Base-by-base conservation (phyloP, 2,888 invertebrate species). In the Parnassius apollo region DNA sequence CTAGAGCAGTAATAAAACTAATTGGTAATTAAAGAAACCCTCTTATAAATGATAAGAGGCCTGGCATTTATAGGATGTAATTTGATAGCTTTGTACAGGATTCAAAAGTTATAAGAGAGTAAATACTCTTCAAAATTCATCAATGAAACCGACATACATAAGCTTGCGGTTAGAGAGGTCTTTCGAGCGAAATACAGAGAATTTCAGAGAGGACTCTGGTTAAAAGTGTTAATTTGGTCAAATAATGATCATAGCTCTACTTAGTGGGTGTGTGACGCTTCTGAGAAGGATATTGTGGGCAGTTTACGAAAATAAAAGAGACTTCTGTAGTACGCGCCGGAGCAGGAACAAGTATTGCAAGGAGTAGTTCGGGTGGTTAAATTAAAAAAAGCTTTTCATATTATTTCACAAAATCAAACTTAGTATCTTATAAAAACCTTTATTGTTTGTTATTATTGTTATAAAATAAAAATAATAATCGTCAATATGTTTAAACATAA, bases 141-240 rank as follows among this genome's bases (percentile, higher is more conserved):
- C 44, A 50, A 56, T 45, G 55, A n/a, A 11, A 59, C 7, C 52
- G 59, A n/a, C 45, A 51, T 13, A 49, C 49, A 49, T n/a, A 8
- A 49, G 46, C n/a, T 46, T 12, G 3, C 4, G 46, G 12, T 12
- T 13, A 49, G 49, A 49, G 9, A 49, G 13, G 49, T 44, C 45
- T 59, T 61, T 57, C 13, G 52, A 57, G 52, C 46, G 48, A 57
- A 57, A 61, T 64, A 64, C 61, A 64, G 62, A 56, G 68, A 70
- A 72, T 70, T 69, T 68, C 66, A 66, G 69, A 71, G 70, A 70
- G 64, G 68, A 64, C 62, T 65, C 66, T 72, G 75, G 79, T 78
- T 81, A 79, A 82, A 86, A 78, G 89, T 88, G 90, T 87, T 90
- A 89, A 90, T 89, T 88, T 83, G 85, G 78, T 75, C 85, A 88